Evolutionary conservation across 2,888 invertebrate species (phyloP).

Genomic region (Acronicta leporina): DNA sequence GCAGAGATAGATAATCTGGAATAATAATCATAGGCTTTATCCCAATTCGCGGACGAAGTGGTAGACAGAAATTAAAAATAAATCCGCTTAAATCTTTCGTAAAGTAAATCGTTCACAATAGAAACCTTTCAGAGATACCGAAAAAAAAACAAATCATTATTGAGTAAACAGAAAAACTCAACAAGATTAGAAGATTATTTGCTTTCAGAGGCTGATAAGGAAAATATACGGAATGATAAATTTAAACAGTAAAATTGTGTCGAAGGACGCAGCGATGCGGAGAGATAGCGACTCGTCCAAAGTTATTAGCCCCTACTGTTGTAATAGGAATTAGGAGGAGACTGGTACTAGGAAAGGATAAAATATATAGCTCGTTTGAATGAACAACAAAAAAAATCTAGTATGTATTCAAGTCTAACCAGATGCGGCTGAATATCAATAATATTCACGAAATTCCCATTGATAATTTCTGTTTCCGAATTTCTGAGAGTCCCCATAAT

Average conservation of each 20-base stretch:
- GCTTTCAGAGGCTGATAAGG: constrained; percentile 34
- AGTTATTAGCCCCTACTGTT: constrained; percentile 25
- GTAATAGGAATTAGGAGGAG: not conserved
- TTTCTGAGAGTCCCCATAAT: no score
- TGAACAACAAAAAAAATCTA: no score
- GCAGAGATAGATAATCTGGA: no score
- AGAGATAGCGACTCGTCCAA: constrained; percentile 48
- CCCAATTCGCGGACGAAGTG: no score
- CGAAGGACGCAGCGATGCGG: constrained; percentile 43
- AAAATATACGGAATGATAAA: constrained; percentile 52
- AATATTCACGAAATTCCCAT: no score
- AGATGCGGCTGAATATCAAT: no score
- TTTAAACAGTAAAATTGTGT: constrained; percentile 46
- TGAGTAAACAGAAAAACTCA: constrained; percentile 10
- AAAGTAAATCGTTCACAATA: not conserved
- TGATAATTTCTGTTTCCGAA: no score
- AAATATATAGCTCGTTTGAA: no score
- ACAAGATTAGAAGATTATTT: constrained; percentile 32
- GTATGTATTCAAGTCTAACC: no score
- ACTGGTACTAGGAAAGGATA: no score
- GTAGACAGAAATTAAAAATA: no score
- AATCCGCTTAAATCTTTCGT: not conserved
- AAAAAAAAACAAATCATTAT: constrained; percentile 28
- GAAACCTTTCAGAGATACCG: not conserved
- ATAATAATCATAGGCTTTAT: no score